Evolutionary conservation across 2,888 invertebrate species (phyloP).

Genomic region (Neoaliturus tenellus): DNA sequence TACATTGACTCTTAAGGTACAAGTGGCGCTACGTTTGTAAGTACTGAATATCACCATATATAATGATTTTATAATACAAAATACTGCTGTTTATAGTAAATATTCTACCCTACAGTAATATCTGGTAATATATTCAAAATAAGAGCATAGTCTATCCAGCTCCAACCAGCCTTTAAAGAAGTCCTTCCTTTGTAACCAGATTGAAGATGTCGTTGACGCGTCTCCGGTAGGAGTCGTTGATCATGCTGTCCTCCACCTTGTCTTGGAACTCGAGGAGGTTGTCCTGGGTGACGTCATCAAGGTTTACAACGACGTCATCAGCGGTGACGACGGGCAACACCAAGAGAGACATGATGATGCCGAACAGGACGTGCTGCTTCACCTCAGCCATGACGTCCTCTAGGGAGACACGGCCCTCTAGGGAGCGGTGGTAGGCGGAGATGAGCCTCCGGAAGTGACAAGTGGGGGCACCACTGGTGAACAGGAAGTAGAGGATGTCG

Average conservation of each 20-base stretch:
- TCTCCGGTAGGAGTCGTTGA: not conserved
- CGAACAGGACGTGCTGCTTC: slow-evolving; percentile 60
- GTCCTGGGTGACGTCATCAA: slow-evolving; percentile 23
- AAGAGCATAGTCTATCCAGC: not conserved
- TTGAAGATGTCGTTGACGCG: slow-evolving; percentile 21
- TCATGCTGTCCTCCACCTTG: not conserved
- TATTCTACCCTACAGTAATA: not conserved
- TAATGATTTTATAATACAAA: no score
- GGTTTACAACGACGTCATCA: not conserved
- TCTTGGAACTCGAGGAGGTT: not conserved
- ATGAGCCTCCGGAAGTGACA: slow-evolving; percentile 65
- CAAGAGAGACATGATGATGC: slow-evolving; percentile 62
- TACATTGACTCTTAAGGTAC: not conserved
- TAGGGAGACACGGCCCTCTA: slow-evolving; percentile 59
- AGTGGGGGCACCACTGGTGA: slow-evolving; percentile 65
- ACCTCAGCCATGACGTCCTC: slow-evolving; percentile 58
- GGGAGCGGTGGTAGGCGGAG: slow-evolving; percentile 64
- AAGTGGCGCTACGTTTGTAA: not conserved
- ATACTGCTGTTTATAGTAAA: not conserved
- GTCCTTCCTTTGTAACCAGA: not conserved
- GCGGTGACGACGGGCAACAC: slow-evolving; percentile 62
- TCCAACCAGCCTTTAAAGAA: not conserved
- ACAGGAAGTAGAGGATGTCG: slow-evolving; percentile 66
- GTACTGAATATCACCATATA: no score
- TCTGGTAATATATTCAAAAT: not conserved